These are phyloP conservation scores for Glaucomys volans DNA, from an alignment of 2,113 vertebrate genomes.

Conservation along the genomic window DNA sequence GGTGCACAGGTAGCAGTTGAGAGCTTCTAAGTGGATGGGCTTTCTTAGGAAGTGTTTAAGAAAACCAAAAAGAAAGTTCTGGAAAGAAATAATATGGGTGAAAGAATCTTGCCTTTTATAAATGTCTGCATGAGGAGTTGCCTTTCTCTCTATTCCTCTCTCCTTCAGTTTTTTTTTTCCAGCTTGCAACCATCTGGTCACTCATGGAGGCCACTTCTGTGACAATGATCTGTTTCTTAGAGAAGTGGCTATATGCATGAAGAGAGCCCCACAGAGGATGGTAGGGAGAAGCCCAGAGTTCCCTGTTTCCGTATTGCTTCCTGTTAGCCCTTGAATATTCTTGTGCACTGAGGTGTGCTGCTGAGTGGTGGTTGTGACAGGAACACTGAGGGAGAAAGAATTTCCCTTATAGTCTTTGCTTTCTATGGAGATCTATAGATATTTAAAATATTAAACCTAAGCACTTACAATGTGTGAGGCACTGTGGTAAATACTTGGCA, in stretches of 20 bases:
- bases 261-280: not conserved
- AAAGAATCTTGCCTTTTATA: not conserved
- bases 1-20: not conserved
- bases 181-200: not conserved
- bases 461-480: not conserved
- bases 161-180: not conserved
- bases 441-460: not conserved
- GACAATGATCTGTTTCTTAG: not conserved
- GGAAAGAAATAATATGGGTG: not conserved
- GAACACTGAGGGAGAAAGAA: not conserved
- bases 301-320: not conserved
- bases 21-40: not conserved
- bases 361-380: not conserved
- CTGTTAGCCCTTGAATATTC: not conserved
- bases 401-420: not conserved
- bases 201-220: not conserved
- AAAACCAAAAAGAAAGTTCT: not conserved
- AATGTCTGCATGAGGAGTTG: not conserved
- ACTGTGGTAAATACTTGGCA: not conserved
- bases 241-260: not conserved
- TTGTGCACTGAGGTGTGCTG: not conserved
- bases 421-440: not conserved
- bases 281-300: not conserved
- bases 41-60: conserved; percentile 39
- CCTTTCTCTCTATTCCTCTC: not conserved